Percentiles rank a stretch among this genome's conserved stretches.
Evolutionary conservation across 2,797 vertebrate species (phyloP).

Genomic region (Gymnopithys bicolor): DNA sequence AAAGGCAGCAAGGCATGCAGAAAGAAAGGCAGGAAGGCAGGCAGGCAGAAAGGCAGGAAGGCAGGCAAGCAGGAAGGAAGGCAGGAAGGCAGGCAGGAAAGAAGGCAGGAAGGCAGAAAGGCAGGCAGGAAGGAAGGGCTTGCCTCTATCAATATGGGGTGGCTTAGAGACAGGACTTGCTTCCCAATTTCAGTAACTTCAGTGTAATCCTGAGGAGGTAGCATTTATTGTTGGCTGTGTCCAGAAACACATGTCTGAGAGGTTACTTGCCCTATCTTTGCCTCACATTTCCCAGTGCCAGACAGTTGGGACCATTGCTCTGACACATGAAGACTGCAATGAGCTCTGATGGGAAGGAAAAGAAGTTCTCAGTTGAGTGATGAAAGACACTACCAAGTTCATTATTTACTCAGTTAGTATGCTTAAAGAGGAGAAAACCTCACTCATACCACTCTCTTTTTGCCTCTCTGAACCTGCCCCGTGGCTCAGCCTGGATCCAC

Average conservation of each 20-base stretch:
- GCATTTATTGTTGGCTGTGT: background rate
- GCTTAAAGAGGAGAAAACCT: background rate
- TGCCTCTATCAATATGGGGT: background rate
- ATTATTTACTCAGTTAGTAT: background rate
- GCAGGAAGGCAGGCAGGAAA: no score
- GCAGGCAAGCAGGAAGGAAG: background rate
- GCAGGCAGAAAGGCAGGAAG: no score
- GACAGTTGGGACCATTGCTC: background rate
- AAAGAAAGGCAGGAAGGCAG: no score
- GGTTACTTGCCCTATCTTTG: background rate
- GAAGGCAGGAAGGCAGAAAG: no score
- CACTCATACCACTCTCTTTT: background rate
- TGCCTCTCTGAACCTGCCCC: background rate
- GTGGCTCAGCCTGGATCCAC: background rate
- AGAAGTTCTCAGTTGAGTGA: background rate
- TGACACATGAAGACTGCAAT: background rate
- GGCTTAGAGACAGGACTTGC: background rate
- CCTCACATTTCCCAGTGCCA: background rate
- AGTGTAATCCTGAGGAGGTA: background rate
- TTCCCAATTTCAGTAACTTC: background rate
- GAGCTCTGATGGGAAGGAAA: background rate
- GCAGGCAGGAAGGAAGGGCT: fast-evolving
- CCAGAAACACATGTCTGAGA: background rate
- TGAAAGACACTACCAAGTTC: background rate
- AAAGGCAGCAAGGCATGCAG: no score